These are phyloP conservation scores for Acleris sparsana DNA, from an alignment of 2,888 invertebrate species.

Conservation along the genomic window DNA sequence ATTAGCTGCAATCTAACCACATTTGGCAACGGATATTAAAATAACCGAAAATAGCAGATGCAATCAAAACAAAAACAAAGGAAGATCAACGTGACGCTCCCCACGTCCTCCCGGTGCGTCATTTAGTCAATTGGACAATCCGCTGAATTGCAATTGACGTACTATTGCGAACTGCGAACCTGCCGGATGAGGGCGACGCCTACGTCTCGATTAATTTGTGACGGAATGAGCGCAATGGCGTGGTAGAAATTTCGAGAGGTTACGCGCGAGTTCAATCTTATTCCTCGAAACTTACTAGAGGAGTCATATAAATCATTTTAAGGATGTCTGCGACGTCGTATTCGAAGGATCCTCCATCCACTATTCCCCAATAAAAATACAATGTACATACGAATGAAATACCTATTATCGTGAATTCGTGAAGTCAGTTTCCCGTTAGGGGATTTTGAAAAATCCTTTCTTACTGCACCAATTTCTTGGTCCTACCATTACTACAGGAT, in stretches of 20 bases:
- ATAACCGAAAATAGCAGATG: not conserved
- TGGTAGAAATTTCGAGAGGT: constrained; percentile 11
- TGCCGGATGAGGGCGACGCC: constrained; percentile 15
- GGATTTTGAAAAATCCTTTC: no score
- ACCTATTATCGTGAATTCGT: no score
- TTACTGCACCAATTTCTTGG: no score
- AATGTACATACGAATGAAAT: no score
- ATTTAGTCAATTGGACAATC: constrained; percentile 44
- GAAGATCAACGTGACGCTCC: constrained; percentile 35
- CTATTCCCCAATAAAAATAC: no score
- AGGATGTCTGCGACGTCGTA: no score
- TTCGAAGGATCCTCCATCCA: no score
- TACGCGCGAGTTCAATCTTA: not conserved
- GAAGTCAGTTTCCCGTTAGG: no score
- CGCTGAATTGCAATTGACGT: constrained; percentile 42
- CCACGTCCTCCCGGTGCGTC: constrained; percentile 13
- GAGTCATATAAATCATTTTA: no score
- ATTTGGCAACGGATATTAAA: not conserved
- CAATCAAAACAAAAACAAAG: constrained; percentile 13
- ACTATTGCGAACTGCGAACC: constrained; percentile 30
- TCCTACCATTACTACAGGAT: no score
- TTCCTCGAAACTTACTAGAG: no score
- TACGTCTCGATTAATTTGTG: not conserved
- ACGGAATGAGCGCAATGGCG: not conserved
- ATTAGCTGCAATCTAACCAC: no score